Base-by-base conservation (phyloP, 1,140 invertebrate species). In the Elymnias hypermnestra region DNA sequence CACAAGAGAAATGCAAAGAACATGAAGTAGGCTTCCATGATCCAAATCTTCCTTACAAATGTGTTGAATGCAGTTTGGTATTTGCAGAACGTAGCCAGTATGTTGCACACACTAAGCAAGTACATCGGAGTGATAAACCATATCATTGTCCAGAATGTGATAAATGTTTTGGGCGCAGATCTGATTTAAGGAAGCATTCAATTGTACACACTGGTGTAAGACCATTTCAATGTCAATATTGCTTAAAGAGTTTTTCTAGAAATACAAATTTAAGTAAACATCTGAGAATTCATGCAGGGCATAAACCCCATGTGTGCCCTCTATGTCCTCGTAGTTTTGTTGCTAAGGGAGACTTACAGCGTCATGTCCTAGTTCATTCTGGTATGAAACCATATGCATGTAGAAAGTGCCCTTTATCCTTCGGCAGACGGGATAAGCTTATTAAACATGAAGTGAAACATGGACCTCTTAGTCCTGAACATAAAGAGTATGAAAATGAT, bases 211-310 rank as follows among this genome's bases (percentile, higher is more conserved):
- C 92, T 1, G 92, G 92, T 5, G 87, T 91, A 15, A 86, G 90
- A 28, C 91, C 91, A 7, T 92, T 89, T 63, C 89, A 89, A 23
- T 93, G 92, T 71, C 86, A 88, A 10, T 87, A 91, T 44, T 93
- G 92, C 72, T 87, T 87, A 9, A 92, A 92, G 73, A 90, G 89
- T 35, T 93, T 93, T 56, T 91, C 90, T 7, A 72, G 91, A 8
- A 94, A 93, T 48, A 94, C 93, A 41, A 97, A 96, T 83, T 87
- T 97, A 2, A 93, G 94, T 48, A 93, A 96, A 57, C 95, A 97
- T 73, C 87, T 95, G 51, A 88, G 94, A 33, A 91, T 91, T 21
- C 92, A 93, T 73, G 90, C 89, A 21, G 91, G 91, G 0, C 87
- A 85, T 49, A 92, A 92, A 50, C 90, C 90, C 0, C 92, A 93